Evolutionary conservation across 30 jellyfish, hydroid and myxozoan genomes (phyloP).

Genomic region (Mastigias papua): DNA sequence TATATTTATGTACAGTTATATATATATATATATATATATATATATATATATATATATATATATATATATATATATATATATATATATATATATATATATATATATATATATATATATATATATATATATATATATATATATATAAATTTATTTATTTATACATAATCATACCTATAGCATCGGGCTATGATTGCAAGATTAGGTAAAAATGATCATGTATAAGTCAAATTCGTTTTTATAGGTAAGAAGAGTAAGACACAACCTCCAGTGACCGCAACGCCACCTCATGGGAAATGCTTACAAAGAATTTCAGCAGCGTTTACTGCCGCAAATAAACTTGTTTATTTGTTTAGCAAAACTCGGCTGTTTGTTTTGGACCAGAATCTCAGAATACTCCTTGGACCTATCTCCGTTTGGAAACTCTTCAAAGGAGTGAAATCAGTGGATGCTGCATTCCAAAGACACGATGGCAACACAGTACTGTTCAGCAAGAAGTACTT

Average conservation of each 20-base stretch:
- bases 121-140: too few species aligned
- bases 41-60: too few species aligned
- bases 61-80: too few species aligned
- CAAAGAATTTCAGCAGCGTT: slow-evolving; percentile 50
- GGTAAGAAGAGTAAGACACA: slow-evolving; percentile 32
- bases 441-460: slow-evolving; percentile 86
- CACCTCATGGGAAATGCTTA: slow-evolving; percentile 32
- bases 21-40: too few species aligned
- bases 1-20: too few species aligned
- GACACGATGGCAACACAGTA: slow-evolving; percentile 77
- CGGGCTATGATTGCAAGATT: neutral
- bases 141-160: too few species aligned
- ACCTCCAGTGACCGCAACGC: slow-evolving; percentile 14
- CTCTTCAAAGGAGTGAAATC: slow-evolving; percentile 73
- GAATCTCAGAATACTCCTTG: slow-evolving; percentile 27
- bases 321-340: slow-evolving; percentile 43
- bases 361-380: slow-evolving; percentile 40
- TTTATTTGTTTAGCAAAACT: slow-evolving; percentile 56
- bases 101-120: too few species aligned
- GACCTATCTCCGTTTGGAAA: slow-evolving; percentile 67
- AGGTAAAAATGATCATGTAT: too few species aligned
- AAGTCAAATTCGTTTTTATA: neutral
- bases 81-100: too few species aligned
- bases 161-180: neutral
- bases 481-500: slow-evolving; percentile 66